Conservation (phyloP, 2,113 vertebrate species). For the Mobula birostris region DNA sequence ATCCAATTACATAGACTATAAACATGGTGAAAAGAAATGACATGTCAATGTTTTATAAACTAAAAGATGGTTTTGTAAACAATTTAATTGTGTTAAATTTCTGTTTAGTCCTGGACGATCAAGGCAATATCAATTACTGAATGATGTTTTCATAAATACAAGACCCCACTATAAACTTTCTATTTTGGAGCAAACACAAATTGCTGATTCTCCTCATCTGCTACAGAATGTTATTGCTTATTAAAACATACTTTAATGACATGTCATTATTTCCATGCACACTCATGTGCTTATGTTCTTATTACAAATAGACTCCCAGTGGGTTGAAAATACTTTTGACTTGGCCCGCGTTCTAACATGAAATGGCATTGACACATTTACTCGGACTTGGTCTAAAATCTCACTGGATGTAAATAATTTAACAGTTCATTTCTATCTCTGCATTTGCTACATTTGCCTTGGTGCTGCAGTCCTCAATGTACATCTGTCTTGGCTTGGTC, state of each 20-base stretch:
- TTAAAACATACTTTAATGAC: neutral
- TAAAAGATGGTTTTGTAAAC: slow-evolving; percentile 18
- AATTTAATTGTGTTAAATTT: neutral
- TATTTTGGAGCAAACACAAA: slow-evolving; percentile 14
- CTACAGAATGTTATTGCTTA: neutral
- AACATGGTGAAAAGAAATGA: slow-evolving; percentile 23
- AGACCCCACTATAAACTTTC: neutral
- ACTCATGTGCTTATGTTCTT: neutral
- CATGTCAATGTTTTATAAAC: neutral
- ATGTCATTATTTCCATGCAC: neutral
- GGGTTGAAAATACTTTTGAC: neutral
- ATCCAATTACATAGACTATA: neutral
- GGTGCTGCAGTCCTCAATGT: no score
- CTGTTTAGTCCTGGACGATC: slow-evolving; percentile 32
- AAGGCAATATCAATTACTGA: neutral
- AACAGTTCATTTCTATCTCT: neutral
- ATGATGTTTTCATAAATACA: neutral
- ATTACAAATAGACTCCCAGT: neutral
- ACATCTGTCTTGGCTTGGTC: neutral
- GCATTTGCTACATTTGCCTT: neutral
- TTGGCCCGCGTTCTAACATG: neutral
- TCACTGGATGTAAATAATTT: neutral
- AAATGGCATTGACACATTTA: neutral
- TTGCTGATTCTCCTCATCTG: neutral
- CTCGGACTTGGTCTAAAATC: neutral